Conservation (phyloP, 2,113 vertebrate species). For the Jaculus jaculus region DNA sequence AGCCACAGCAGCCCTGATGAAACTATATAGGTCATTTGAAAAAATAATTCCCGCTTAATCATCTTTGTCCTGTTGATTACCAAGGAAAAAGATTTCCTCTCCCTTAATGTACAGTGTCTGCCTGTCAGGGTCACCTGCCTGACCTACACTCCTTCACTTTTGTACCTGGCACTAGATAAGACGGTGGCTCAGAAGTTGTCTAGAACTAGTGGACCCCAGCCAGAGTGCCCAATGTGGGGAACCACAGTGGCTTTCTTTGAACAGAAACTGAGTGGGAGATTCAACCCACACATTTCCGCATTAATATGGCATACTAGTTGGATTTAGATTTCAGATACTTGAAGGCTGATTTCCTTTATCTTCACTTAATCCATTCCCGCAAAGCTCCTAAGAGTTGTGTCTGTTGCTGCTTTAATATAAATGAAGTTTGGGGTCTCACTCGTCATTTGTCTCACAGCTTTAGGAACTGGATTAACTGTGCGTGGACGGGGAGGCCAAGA, state of each 20-base stretch:
- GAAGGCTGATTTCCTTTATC: slow-evolving; percentile 40
- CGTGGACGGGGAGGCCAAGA: neutral
- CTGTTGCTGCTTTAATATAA: slow-evolving; percentile 32
- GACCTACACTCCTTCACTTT: slow-evolving; percentile 22
- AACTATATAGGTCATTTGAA: slow-evolving; percentile 84
- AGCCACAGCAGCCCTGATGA: slow-evolving; percentile 64
- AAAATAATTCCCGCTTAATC: slow-evolving; percentile 85
- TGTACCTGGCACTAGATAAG: neutral
- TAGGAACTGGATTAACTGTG: neutral
- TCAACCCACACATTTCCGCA: neutral
- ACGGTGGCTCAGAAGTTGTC: neutral
- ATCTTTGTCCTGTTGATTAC: slow-evolving; percentile 80
- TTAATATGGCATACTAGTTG: slow-evolving; percentile 7
- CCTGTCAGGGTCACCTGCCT: slow-evolving; percentile 39
- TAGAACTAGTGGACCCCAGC: neutral
- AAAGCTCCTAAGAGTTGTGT: slow-evolving; percentile 26
- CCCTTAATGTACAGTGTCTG: slow-evolving; percentile 34
- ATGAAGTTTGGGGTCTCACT: slow-evolving; percentile 22
- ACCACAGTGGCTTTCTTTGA: neutral
- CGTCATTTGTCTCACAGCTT: slow-evolving; percentile 7
- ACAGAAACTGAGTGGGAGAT: slow-evolving; percentile 18
- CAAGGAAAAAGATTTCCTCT: slow-evolving; percentile 58
- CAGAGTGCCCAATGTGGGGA: neutral
- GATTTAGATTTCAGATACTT: slow-evolving; percentile 43
- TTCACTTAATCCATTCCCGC: neutral